phyloP scores from a whole-genome alignment of 2,797 vertebrate genomes.

The Pseudopleuronectes americanus region DNA sequence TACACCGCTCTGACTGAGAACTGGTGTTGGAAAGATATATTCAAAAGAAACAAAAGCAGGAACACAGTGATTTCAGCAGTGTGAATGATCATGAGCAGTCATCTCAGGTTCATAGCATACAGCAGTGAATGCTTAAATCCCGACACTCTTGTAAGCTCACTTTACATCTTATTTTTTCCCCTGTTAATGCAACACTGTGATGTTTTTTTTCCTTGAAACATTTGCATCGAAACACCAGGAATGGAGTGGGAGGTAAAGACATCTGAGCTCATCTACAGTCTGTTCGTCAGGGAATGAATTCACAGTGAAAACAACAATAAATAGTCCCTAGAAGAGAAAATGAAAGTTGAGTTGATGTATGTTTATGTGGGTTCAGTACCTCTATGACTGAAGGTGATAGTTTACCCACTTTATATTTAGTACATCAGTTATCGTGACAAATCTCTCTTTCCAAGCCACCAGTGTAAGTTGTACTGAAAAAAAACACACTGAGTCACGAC shows the following conservation, averaged over 20 bases:
- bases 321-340: not conserved
- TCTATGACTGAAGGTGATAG: conserved; percentile 30
- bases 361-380: conserved; percentile 11
- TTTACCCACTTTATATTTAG: conserved; percentile 34
- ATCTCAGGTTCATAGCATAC: not conserved
- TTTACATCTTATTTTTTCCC: no score
- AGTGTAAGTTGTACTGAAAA: conserved; percentile 10
- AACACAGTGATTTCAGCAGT: not conserved
- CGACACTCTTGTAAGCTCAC: no score
- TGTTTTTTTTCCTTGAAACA: no score
- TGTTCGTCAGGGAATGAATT: conserved; percentile 14
- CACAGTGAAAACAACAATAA: not conserved
- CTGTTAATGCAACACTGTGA: no score
- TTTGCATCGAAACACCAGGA: not conserved
- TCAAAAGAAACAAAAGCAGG: conserved; percentile 8
- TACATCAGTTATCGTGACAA: conserved; percentile 27
- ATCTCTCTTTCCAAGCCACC: not conserved
- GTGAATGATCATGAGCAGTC: not conserved
- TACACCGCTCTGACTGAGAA: conserved; percentile 8
- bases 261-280: conserved; percentile 8
- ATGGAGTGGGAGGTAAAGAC: conserved; percentile 1
- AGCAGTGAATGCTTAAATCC: not conserved
- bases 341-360: conserved; percentile 7
- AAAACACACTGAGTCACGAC: conserved; percentile 19
- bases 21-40: conserved; percentile 5